Base-by-base conservation (phyloP, 2,888 invertebrate species). In the Aleiodes alternator region DNA sequence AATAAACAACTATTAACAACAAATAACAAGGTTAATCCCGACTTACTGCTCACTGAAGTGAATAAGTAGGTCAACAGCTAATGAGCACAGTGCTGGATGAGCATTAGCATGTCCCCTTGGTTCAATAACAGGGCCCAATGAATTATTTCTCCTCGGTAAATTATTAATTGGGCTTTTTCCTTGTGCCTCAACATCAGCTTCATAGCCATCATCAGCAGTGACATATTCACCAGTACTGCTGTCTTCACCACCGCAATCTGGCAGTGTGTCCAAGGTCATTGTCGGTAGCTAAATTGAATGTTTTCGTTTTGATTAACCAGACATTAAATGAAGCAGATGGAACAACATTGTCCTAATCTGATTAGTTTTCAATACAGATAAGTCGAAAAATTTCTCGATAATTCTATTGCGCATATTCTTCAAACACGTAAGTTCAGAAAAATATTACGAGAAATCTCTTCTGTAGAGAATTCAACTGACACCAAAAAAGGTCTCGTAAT, bases 121-220 rank as follows among this genome's bases (percentile, higher is more conserved):
- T 73, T 90, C 90, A 8, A 87, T 80, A 7, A 87, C 85, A 73
- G 86, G 82, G 4, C 82, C 84, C 43, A 84, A 76, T 2, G 85
- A 79, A 72, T 81, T 84, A 14, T 31, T 81, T 70, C 82, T 83
- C 72, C 82, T 81, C 1, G 82, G 76, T 8, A 78, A 76, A 77
- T 72, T 81, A 38, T 77, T 83, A 16, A 79, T 83, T 7, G 82
- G 81, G 16, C 53, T 69, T 16, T n/a, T 69, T 3, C 56, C 75
- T 31, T 75, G 88, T 38, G 92, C 85, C 85, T 93, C 93, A 9
- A 93, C 91, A 82, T 93, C 93, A 5, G 93, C 93, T 89, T 93
- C 93, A 80, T 93, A 93, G 0, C 93, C 94, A 82, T 93, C 93
- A 82, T 93, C 93, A 2, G 92, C 92, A 50, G 90, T 90, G 9